Base-by-base conservation (phyloP, 2,888 invertebrate genomes). In the Agonopterix heracliana region DNA sequence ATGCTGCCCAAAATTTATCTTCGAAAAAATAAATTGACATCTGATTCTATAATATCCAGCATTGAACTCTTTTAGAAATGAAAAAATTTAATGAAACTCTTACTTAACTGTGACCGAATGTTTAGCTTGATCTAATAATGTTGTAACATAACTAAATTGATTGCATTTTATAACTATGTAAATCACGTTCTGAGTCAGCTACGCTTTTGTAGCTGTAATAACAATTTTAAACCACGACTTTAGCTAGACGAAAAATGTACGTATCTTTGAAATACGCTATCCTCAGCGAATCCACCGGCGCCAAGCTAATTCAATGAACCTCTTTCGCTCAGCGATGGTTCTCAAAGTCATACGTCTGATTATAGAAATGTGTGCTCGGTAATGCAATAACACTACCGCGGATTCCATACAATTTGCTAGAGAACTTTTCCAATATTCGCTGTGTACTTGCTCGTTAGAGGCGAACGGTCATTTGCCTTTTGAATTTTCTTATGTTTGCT, bases 301-400 rank as follows among this genome's bases (percentile, higher is more conserved):
- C 48, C 56, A 51, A 52, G 47, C 55, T 69, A 71, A 71, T 66
- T 61, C 64, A 61, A 69, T 69, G 56, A 68, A 57, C 59, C 58
- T 54, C 56, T 61, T 61, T 59, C 54, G 26, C 57, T 52, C 50
- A 43, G 47, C 46, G 50, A 53, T 54, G 61, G 57, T 55, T 50
- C 59, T 61, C 57, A 57, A 59, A 63, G 59, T 62, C 64, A 64
- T 66, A 67, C 56, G 63, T 65, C 65, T 71, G 67, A 69, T 72
- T 69, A 68, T 64, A 70, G 65, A 66, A 70, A 71, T 68, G 60
- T 69, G 64, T 66, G 66, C 59, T 51, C 54, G 53, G 48, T 65
- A 69, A 70, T 60, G 56, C 49, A 66, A 70, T 68, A 63, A 59
- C 14, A 45, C 48, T 45, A 55, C 63, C 61, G 52, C 60, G 52